phyloP scores from a whole-genome alignment of 2,888 invertebrate genomes.

The Aspidapion aeneum region DNA sequence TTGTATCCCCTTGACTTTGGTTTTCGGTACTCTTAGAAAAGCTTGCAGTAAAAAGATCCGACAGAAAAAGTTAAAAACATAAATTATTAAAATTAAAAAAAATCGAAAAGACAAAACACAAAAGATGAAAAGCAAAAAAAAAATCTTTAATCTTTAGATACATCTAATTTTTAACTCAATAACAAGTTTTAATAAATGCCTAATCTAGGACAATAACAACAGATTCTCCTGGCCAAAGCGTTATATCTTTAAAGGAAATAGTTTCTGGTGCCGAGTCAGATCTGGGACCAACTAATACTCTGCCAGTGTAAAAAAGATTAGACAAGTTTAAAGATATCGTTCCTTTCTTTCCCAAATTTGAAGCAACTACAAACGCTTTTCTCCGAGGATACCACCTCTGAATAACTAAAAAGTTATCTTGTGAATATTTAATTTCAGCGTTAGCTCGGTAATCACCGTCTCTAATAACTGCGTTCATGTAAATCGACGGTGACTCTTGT shows the following conservation, averaged over 20 bases:
- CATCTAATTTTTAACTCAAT: no score
- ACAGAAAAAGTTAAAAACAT: no score
- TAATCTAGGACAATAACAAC: slow-evolving; percentile 61
- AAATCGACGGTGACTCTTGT: slow-evolving; percentile 65
- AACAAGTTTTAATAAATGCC: no score
- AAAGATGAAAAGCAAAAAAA: no score
- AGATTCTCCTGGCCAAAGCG: slow-evolving; percentile 58
- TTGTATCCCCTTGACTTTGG: slow-evolving; percentile 83
- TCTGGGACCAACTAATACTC: slow-evolving; percentile 54
- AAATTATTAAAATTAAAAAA: no score
- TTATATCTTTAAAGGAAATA: slow-evolving; percentile 55
- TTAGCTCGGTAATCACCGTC: slow-evolving; percentile 61
- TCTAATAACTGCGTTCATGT: slow-evolving; percentile 67
- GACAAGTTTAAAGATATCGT: slow-evolving; percentile 68
- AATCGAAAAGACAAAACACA: no score
- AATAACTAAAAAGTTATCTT: slow-evolving; percentile 62
- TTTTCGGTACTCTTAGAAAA: slow-evolving; percentile 69
- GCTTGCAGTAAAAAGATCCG: slow-evolving; percentile 82
- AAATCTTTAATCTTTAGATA: no score
- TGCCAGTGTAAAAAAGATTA: slow-evolving; percentile 71
- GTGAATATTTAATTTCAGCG: slow-evolving; percentile 63
- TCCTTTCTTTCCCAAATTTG: slow-evolving; percentile 61
- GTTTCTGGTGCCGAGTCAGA: slow-evolving; percentile 45
- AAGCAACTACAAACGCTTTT: slow-evolving; percentile 71
- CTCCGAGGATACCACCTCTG: slow-evolving; percentile 78